Conservation (phyloP, 2,113 vertebrate species). For the Pedetes capensis region DNA sequence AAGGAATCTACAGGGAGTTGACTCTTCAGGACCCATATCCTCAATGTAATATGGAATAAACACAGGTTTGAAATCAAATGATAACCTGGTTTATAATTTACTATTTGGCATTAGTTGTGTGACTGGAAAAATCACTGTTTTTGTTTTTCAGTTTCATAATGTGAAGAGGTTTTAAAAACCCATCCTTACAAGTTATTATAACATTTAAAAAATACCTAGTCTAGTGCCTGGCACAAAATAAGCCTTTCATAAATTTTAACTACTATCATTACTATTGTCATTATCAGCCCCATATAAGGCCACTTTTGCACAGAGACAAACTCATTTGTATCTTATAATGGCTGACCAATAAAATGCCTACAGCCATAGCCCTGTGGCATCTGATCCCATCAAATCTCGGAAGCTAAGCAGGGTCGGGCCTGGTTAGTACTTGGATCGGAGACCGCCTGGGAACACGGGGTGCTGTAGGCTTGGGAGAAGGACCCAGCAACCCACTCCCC, state of each 20-base stretch:
- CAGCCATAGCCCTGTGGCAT: too few species aligned
- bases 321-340: too few species aligned
- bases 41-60: background rate
- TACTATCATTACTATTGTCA: background rate
- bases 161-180: background rate
- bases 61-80: background rate
- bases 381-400: too few species aligned
- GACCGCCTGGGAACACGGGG: too few species aligned
- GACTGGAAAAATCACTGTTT: background rate
- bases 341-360: too few species aligned
- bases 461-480: too few species aligned
- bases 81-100: background rate
- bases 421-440: too few species aligned
- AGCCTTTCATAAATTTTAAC: conserved; percentile 5
- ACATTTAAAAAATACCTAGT: background rate
- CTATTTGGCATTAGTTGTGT: background rate
- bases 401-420: too few species aligned
- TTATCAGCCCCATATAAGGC: background rate
- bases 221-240: background rate
- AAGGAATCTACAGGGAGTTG: background rate
- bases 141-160: background rate
- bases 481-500: too few species aligned
- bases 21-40: background rate
- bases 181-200: background rate
- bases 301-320: too few species aligned